Evolutionary conservation across 2,888 invertebrate species (phyloP).

Genomic region (Campoletis raptor): DNA sequence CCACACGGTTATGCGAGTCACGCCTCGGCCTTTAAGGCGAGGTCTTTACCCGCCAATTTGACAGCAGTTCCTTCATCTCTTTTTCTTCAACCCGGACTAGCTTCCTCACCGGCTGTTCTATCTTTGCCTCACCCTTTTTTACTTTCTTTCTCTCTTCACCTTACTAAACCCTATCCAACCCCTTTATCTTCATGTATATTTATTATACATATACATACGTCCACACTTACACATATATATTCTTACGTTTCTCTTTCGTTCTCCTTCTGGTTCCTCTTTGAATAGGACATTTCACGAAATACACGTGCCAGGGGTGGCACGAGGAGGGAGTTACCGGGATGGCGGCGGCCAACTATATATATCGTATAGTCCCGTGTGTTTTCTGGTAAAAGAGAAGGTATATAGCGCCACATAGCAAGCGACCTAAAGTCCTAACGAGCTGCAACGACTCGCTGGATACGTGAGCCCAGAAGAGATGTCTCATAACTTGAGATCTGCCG

Average conservation of each 20-base stretch:
- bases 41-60: conserved; percentile 78
- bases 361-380: conserved; percentile 42
- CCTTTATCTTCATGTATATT: conserved; percentile 45
- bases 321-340: conserved; percentile 40
- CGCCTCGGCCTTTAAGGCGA: conserved; percentile 77
- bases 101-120: conserved; percentile 49
- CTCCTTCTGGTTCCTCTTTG: conserved; percentile 67
- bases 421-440: conserved; percentile 81
- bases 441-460: conserved; percentile 73
- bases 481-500: conserved; percentile 71
- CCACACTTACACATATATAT: conserved; percentile 1
- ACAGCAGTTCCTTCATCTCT: conserved; percentile 76
- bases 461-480: conserved; percentile 67
- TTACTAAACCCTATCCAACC: conserved; percentile 6
- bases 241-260: conserved; percentile 42
- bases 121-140: conserved; percentile 51
- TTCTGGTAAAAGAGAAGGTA: conserved; percentile 38
- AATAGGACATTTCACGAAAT: conserved; percentile 80
- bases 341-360: conserved; percentile 32
- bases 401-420: conserved; percentile 78
- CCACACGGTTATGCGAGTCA: conserved; percentile 78
- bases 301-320: conserved; percentile 56
- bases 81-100: conserved; percentile 41
- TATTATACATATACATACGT: conserved; percentile 7
- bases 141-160: conserved; percentile 31